phyloP scores from a whole-genome alignment of 2,888 invertebrate genomes.

The Metacarcinus magister region DNA sequence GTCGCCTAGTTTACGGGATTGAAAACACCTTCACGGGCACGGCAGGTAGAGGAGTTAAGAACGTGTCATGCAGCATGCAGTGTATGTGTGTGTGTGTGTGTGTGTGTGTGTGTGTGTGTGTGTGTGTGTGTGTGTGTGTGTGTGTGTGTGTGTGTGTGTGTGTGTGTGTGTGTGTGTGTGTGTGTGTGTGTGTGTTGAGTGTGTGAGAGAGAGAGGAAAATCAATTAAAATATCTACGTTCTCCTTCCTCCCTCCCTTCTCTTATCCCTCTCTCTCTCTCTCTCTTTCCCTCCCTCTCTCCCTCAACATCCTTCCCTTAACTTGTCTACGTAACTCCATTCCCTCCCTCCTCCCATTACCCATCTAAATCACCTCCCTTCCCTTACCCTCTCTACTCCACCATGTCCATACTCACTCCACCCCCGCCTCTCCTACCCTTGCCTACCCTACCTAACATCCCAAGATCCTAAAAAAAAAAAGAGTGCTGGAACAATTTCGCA shows the following conservation, averaged over 20 bases:
- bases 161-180: background rate
- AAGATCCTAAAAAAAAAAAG: conserved; percentile 22
- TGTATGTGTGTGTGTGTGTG: background rate
- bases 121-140: background rate
- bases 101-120: background rate
- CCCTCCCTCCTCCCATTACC: too few species aligned
- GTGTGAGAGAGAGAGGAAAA: background rate
- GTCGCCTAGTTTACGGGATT: background rate
- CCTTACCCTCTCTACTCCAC: too few species aligned
- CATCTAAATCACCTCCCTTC: too few species aligned
- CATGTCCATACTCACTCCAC: too few species aligned
- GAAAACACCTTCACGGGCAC: background rate
- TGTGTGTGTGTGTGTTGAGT: too few species aligned
- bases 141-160: background rate
- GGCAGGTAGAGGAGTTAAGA: background rate
- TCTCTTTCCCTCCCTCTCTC: background rate
- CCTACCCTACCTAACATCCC: conserved; percentile 22
- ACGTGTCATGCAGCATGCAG: background rate
- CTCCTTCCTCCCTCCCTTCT: too few species aligned
- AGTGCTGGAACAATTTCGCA: conserved; percentile 56
- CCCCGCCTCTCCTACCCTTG: background rate
- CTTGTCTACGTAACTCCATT: too few species aligned
- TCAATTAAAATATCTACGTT: too few species aligned
- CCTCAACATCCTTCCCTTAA: too few species aligned
- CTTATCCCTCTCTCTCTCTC: background rate